phyloP scores from a whole-genome alignment of 2,113 vertebrate species.

The Tragelaphus buxtoni region DNA sequence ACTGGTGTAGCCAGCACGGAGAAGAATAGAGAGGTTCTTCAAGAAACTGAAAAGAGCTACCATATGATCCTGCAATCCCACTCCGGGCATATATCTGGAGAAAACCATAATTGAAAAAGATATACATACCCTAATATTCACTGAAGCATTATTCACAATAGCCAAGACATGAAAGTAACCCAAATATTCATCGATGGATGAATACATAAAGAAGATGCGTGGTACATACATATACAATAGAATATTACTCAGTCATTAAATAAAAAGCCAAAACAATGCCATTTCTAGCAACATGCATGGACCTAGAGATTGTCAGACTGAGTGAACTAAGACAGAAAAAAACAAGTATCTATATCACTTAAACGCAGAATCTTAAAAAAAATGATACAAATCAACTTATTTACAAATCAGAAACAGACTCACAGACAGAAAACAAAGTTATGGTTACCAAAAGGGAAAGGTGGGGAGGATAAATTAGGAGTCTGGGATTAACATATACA shows the following conservation, averaged over 20 bases:
- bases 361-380: not conserved
- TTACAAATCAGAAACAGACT: not conserved
- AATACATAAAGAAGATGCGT: not conserved
- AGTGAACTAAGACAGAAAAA: not conserved
- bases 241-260: not conserved
- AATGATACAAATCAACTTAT: not conserved
- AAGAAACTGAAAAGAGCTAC: not conserved
- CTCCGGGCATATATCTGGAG: not conserved
- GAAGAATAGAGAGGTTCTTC: not conserved
- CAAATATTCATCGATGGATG: not conserved
- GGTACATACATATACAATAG: not conserved
- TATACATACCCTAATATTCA: not conserved
- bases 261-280: not conserved
- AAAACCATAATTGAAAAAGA: not conserved
- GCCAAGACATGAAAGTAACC: not conserved
- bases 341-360: not conserved
- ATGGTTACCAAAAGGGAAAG: not conserved
- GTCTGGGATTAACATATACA: not conserved
- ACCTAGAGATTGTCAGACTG: not conserved
- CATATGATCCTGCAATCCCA: not conserved
- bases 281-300: not conserved
- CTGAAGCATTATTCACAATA: not conserved
- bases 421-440: not conserved
- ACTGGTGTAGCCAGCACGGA: not conserved
- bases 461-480: not conserved